phyloP scores from a whole-genome alignment of 2,797 vertebrate genomes.

The Lepus townsendii region DNA sequence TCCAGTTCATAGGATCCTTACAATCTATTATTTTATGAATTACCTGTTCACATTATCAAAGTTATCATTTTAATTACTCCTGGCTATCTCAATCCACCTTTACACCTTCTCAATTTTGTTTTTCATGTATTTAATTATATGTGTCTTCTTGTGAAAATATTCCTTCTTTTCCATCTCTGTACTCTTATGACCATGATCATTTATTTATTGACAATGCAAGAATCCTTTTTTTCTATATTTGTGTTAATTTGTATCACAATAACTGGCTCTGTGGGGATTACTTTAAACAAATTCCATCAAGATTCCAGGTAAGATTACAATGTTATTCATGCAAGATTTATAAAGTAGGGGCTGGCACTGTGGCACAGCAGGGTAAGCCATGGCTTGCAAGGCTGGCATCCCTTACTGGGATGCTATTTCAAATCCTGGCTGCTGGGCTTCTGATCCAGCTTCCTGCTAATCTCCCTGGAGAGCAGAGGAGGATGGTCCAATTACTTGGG shows the following conservation, averaged over 20 bases:
- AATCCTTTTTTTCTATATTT: not conserved
- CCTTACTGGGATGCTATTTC: too few relatives aligned
- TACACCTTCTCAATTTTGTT: not conserved
- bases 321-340: not conserved
- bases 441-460: too few relatives aligned
- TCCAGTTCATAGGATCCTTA: not conserved
- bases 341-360: too few relatives aligned
- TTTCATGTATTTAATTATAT: not conserved
- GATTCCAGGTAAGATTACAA: not conserved
- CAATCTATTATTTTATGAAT: slow-evolving; percentile 15
- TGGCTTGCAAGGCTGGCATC: too few relatives aligned
- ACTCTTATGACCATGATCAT: not conserved
- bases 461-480: too few relatives aligned
- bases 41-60: not conserved
- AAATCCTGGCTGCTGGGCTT: too few relatives aligned
- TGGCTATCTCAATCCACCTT: not conserved
- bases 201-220: not conserved
- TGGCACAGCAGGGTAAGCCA: too few relatives aligned
- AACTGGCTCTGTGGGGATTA: not conserved
- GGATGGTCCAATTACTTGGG: too few relatives aligned
- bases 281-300: not conserved
- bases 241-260: not conserved
- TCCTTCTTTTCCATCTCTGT: not conserved
- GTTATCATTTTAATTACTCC: not conserved
- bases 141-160: not conserved